Base-by-base conservation (phyloP, 2,888 invertebrate species). In the Notocelia uddmanniana region DNA sequence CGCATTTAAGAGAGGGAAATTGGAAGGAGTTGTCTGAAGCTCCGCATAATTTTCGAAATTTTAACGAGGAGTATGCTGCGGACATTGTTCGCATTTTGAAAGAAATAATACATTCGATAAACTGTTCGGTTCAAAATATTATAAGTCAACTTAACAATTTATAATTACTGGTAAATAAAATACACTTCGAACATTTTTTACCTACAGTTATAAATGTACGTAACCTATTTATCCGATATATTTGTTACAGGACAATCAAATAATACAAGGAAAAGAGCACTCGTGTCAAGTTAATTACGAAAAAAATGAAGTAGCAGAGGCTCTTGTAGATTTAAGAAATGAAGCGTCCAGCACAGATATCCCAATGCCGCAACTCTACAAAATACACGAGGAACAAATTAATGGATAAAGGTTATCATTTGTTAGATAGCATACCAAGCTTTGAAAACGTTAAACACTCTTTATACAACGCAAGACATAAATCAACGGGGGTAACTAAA, bases 301-400 rank as follows among this genome's bases (percentile, higher is more conserved):
- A n/a, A 57, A 63, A 62, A 62, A 63, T 18, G 55, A 69, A 57
- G 57, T 69, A 69, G 63, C 58, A 15, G 55, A 63, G 58, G 48
- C 37, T 37, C 34, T 41, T 19, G 13, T 58, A 13, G 19, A 37
- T 58, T 58, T 59, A 34, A 59, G 19, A 59, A 68, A 68, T 59
- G 59, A 68, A 34, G 58, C 57, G 13, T 41, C 68, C 21, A 68
- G 52, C 50, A 68, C 59, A 50, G 37, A 59, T 59, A 18, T 68
- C 18, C 68, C 59, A 11, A 59, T 68, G 58, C 68, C 68, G n/a
- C 58, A 68, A 68, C 34, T 68, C 18, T 68, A 68, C 68, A 68
- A 68, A 50, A 68, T 21, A 23, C 68, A 68, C 68, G 58, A 68
- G 50, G 50, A 15, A 50, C n/a, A 68, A 60, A 50, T 68, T 59